These are phyloP conservation scores for Agrochola litura DNA, from an alignment of 2,888 invertebrate genomes.

Conservation along the genomic window DNA sequence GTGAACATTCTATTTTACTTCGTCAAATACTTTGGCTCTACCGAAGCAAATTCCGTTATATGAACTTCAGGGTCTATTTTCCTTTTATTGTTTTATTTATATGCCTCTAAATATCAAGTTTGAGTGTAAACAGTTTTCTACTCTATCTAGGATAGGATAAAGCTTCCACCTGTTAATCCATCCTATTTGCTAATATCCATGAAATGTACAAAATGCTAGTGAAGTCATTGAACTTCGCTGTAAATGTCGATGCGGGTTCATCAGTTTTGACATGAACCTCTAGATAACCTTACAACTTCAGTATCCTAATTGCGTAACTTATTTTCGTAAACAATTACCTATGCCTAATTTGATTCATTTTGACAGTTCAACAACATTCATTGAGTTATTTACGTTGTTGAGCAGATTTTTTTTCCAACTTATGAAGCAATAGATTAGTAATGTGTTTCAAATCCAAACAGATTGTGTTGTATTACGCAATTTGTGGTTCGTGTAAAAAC, in stretches of 20 bases:
- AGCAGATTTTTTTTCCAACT: too few species aligned
- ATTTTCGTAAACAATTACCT: too few species aligned
- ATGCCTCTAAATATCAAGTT: slow-evolving; percentile 18
- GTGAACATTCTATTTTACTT: slow-evolving; percentile 12
- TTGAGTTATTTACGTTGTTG: too few species aligned
- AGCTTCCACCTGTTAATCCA: slow-evolving; percentile 9
- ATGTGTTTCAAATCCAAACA: too few species aligned
- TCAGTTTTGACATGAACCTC: slow-evolving; percentile 40
- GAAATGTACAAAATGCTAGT: slow-evolving; percentile 30
- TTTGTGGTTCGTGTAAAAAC: slow-evolving; percentile 15
- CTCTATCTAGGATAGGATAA: slow-evolving; percentile 5
- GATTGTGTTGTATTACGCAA: too few species aligned
- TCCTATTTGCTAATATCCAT: slow-evolving; percentile 8
- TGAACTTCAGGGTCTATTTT: slow-evolving; percentile 42
- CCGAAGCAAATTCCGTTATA: slow-evolving; percentile 27
- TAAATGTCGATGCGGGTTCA: slow-evolving; percentile 41
- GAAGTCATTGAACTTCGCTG: slow-evolving; percentile 49
- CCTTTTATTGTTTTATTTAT: slow-evolving; percentile 39
- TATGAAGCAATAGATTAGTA: too few species aligned
- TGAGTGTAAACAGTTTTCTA: slow-evolving; percentile 9
- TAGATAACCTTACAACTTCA: slow-evolving; percentile 51
- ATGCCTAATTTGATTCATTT: too few species aligned
- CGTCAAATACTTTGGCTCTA: slow-evolving; percentile 19
- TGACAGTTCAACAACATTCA: too few species aligned
- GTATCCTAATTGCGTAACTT: too few species aligned